These are phyloP conservation scores for Drosophila lini DNA, from an alignment of 1,140 invertebrate genomes.

Conservation along the genomic window DNA sequence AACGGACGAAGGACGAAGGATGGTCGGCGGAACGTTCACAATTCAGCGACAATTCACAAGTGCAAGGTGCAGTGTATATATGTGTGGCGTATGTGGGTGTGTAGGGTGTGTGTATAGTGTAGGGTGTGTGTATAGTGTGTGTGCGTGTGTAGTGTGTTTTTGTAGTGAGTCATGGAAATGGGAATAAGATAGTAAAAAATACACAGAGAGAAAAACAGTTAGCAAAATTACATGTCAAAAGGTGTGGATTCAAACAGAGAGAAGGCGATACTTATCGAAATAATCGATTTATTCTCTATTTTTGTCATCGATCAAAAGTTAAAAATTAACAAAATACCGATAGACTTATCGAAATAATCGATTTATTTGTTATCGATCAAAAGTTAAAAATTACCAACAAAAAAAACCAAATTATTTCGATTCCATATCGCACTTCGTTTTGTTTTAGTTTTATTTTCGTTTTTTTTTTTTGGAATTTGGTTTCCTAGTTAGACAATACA, in stretches of 20 bases:
- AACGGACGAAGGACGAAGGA: conserved; percentile 64
- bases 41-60: conserved; percentile 79
- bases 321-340: not conserved
- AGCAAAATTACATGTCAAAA: conserved; percentile 74
- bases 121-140: conserved; percentile 29
- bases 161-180: conserved; percentile 53
- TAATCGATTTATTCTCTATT: not conserved
- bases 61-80: conserved; percentile 45
- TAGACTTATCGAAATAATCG: no score
- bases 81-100: conserved; percentile 20
- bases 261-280: conserved; percentile 57
- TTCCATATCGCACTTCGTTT: conserved; percentile 41
- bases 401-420: conserved; percentile 16
- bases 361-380: not conserved
- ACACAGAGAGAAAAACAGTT: conserved; percentile 76
- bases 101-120: conserved; percentile 23
- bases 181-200: conserved; percentile 73
- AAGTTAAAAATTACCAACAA: not conserved
- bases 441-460: conserved; percentile 40
- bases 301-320: not conserved
- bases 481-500: conserved; percentile 73
- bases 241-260: conserved; percentile 56
- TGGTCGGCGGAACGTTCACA: conserved; percentile 67
- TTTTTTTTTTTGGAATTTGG: conserved; percentile 57
- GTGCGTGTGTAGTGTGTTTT: conserved; percentile 24